Percentiles rank a stretch among this genome's conserved stretches.
Conservation (phyloP, 2,888 invertebrate species). For the Ferrisia virgata region DNA sequence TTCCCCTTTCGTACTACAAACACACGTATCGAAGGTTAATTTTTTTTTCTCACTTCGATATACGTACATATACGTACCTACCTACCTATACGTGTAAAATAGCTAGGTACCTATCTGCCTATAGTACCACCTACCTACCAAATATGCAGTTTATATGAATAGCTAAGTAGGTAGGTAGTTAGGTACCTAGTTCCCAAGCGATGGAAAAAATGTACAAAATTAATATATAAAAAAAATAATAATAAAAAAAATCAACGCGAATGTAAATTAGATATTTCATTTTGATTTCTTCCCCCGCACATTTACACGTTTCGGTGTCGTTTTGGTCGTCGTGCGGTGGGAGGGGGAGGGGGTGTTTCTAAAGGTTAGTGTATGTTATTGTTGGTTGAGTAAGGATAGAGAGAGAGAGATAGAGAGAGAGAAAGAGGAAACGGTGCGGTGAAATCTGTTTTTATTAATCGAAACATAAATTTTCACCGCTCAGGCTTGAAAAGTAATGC, state of each 20-base stretch:
- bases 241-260: slow-evolving; percentile 14
- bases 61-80: background rate
- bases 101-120: background rate
- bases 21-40: slow-evolving; percentile 12
- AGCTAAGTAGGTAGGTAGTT: no score
- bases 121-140: background rate
- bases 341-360: background rate
- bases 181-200: no score
- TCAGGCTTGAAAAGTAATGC: slow-evolving; percentile 36
- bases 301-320: background rate
- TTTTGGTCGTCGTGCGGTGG: background rate
- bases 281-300: slow-evolving; percentile 12
- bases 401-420: no score
- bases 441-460: slow-evolving; percentile 44
- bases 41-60: slow-evolving; percentile 11
- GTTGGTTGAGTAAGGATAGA: background rate
- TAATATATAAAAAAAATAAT: no score
- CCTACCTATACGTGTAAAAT: background rate
- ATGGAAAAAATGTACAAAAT: slow-evolving; percentile 8
- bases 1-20: no score
- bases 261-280: slow-evolving; percentile 32
- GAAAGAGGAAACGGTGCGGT: no score
- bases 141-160: no score
- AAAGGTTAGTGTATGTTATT: no score
- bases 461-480: slow-evolving; percentile 40